A percentile compares a stretch with the other conserved stretches of the same genome.
Evolutionary conservation across 2,797 vertebrate genomes (phyloP).

Genomic region (Allobates femoralis): DNA sequence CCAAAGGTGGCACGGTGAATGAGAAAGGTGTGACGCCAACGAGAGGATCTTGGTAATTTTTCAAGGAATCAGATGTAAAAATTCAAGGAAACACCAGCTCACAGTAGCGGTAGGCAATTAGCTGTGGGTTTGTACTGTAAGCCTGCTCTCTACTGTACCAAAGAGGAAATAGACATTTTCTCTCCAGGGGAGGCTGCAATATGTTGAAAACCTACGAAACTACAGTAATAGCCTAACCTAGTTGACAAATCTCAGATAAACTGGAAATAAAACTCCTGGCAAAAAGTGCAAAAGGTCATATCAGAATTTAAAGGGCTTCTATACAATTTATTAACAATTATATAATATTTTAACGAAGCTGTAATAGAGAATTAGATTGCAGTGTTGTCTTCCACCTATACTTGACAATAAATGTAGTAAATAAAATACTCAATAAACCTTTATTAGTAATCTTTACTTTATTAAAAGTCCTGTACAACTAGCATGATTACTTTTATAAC

Average conservation of each 20-base stretch:
- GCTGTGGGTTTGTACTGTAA: constrained; percentile 54
- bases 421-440: not conserved
- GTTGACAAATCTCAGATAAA: constrained; percentile 41
- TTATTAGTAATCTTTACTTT: too few relatives aligned
- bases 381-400: not conserved
- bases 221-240: constrained; percentile 42
- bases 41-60: constrained; percentile 22
- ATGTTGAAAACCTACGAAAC: constrained; percentile 33
- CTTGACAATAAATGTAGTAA: not conserved
- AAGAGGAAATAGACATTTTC: constrained; percentile 48
- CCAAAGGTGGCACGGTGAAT: not conserved
- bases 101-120: constrained; percentile 48
- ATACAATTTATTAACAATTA: too few relatives aligned
- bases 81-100: constrained; percentile 33
- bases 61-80: constrained; percentile 49
- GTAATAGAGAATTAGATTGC: not conserved
- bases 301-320: not conserved
- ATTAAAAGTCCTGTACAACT: not conserved
- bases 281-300: not conserved
- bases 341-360: not conserved
- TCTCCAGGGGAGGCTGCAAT: constrained; percentile 30
- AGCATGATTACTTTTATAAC: too few relatives aligned
- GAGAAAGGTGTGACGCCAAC: constrained; percentile 17
- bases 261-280: constrained; percentile 1
- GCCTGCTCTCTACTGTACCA: constrained; percentile 54